Base-by-base conservation (phyloP, 1,140 invertebrate genomes). In the Teleopsis dalmanni region DNA sequence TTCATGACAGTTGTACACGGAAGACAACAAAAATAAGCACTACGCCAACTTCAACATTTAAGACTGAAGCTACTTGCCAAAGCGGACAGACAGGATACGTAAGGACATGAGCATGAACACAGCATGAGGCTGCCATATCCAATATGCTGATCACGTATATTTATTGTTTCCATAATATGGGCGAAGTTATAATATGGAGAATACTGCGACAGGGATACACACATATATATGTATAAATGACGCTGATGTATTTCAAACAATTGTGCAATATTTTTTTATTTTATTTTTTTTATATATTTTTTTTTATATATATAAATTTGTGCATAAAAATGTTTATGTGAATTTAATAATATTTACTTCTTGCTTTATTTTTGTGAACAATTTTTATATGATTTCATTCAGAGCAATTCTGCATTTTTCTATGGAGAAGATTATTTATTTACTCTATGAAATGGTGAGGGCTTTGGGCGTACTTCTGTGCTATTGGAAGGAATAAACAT, bases 151-250 rank as follows among this genome's bases (percentile, higher is more conserved):
- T 67, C 64, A 67, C 64, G 64, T 67, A 62, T 67, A 67, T 67
- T 67, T 67, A 67, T 67, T 67, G 64, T 67, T 62, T 61, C 66
- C 58, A 67, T 66, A 67, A 67, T 67, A 67, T 67, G 64, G 64
- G 64, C 62, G 61, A 65, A 58, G 55, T 43, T 43, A 43, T 43
- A 43, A 43, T 43, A 43, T 43, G 25, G 26, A 29, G 14, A 2
- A 31, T 19, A 8, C 27, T 8, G 13, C 27, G 27, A 29, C 4
- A 10, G 40, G 25, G 23, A 26, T 14, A 10, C n/a, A 18, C 22
- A 40, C 19, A n/a, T 22, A 27, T n/a, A 18, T 19, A 31, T 19
- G 13, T 4, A 42, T n/a, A n/a, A n/a, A n/a, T n/a, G 41, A 37
- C 11, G 8, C 14, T n/a, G 22, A 42, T 42, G 25, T 34, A 46